Conservation (phyloP, 2,797 vertebrate genomes). For the Capromys pilorides region DNA sequence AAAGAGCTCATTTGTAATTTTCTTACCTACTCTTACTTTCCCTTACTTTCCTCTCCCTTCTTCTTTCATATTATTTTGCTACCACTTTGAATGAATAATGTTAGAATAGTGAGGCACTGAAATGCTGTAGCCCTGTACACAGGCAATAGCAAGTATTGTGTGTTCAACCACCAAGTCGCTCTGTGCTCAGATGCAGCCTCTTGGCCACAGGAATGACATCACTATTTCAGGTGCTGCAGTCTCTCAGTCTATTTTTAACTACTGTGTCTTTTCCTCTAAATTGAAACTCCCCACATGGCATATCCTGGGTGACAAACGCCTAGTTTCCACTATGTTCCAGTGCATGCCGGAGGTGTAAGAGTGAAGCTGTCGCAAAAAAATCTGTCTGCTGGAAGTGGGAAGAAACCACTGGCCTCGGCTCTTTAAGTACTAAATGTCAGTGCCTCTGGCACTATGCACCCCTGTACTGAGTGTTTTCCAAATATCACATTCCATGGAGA, state of each 20-base stretch:
- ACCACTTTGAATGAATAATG: neutral
- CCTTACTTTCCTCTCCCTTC: neutral
- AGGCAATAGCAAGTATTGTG: neutral
- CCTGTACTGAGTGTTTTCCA: neutral
- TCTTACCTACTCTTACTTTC: neutral
- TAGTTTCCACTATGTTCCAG: neutral
- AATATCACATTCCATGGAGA: neutral
- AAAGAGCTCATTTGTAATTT: neutral
- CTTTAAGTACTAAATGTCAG: neutral
- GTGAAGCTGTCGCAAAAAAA: neutral
- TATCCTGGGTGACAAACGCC: neutral
- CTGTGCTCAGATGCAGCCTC: neutral
- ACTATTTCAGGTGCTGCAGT: neutral
- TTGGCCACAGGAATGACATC: neutral
- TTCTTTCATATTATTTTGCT: neutral
- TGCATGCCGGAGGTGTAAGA: neutral
- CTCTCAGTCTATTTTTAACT: neutral
- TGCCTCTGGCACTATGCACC: neutral
- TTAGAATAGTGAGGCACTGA: neutral
- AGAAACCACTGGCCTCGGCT: neutral
- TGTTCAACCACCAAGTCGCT: rapidly evolving
- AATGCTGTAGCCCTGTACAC: neutral
- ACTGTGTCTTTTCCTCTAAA: neutral
- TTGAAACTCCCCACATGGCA: neutral
- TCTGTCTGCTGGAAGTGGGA: neutral